phyloP scores from a whole-genome alignment of 2,888 invertebrate species.

The Standfussiana lucernea region DNA sequence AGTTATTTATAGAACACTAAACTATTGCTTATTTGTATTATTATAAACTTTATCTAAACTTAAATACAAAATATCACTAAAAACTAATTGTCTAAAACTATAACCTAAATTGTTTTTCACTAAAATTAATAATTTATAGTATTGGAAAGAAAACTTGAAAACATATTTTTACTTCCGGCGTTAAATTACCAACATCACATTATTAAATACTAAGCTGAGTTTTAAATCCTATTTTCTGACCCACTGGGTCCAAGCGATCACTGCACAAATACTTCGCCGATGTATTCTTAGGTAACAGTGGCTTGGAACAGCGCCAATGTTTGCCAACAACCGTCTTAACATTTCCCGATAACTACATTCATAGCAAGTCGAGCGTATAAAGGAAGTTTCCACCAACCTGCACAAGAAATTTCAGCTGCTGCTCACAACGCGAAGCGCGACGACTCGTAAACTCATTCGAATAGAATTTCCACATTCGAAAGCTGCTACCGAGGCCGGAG shows the following conservation, averaged over 20 bases:
- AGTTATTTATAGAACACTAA: neutral
- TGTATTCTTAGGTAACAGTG: conserved; percentile 71
- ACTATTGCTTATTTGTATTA: neutral
- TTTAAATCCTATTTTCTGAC: conserved; percentile 65
- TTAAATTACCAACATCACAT: conserved; percentile 9
- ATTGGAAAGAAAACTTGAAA: neutral
- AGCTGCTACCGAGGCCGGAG: conserved; percentile 68
- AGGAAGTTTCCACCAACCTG: conserved; percentile 81
- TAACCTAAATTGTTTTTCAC: neutral
- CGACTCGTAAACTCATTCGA: conserved; percentile 80
- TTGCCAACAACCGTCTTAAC: conserved; percentile 82
- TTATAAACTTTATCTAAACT: neutral
- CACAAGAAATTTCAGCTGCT: conserved; percentile 72
- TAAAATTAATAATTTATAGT: neutral
- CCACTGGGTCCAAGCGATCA: conserved; percentile 64
- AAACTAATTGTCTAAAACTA: conserved; percentile 5
- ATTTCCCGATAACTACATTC: conserved; percentile 82
- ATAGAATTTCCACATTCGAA: conserved; percentile 79
- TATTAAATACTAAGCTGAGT: conserved; percentile 49
- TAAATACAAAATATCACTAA: neutral
- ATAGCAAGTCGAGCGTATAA: conserved; percentile 79
- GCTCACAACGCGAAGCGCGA: conserved; percentile 75
- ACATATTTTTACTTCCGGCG: neutral
- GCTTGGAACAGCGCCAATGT: conserved; percentile 82
- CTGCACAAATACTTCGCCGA: conserved; percentile 61